Conservation (phyloP, 2,113 vertebrate genomes). For the Myrmecobius fasciatus region DNA sequence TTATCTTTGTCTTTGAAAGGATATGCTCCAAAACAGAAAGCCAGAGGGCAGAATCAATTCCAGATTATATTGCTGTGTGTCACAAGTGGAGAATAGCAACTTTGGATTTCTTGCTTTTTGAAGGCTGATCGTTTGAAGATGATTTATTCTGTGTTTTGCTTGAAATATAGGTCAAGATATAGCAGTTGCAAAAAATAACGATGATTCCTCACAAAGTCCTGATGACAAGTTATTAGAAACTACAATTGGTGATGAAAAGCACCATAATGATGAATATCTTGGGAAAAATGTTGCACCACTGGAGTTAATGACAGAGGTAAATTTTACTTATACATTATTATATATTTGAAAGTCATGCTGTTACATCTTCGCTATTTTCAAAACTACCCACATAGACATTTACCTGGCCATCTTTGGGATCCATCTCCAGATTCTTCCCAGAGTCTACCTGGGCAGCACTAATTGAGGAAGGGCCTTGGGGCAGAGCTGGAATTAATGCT, state of each 20-base stretch:
- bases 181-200: conserved; percentile 55
- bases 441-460: neutral
- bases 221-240: conserved; percentile 63
- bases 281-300: conserved; percentile 81
- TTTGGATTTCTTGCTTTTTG: conserved; percentile 20
- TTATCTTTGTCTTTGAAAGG: conserved; percentile 34
- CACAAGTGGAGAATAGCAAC: conserved; percentile 1
- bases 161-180: conserved; percentile 58
- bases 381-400: conserved; percentile 6
- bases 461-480: neutral
- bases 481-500: neutral
- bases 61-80: neutral
- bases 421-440: neutral
- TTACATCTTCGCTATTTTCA: neutral
- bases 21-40: neutral
- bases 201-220: conserved; percentile 50
- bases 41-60: neutral
- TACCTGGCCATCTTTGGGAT: neutral
- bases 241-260: conserved; percentile 59
- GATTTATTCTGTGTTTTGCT: conserved; percentile 64
- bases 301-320: conserved; percentile 86
- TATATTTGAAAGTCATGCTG: neutral
- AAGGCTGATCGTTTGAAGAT: conserved; percentile 23
- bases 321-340: conserved; percentile 31
- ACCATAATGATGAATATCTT: conserved; percentile 58